These are phyloP conservation scores for Oreochromis aureus DNA, from an alignment of 2,113 vertebrate genomes.

Conservation along the genomic window DNA sequence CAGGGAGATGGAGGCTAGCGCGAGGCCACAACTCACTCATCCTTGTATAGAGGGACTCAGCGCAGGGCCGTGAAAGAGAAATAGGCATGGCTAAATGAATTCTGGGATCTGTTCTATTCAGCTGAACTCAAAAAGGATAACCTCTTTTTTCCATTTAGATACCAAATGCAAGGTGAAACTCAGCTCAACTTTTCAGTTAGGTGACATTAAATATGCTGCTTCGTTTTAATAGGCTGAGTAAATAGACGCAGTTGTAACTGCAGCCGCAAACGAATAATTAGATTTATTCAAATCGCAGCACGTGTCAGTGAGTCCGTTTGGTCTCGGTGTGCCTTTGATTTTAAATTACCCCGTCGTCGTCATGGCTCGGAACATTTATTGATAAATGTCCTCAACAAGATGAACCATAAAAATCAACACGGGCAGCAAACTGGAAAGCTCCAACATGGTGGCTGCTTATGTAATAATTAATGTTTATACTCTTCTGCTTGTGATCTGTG, in stretches of 20 bases:
- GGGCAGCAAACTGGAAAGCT: background rate
- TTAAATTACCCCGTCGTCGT: background rate
- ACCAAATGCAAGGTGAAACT: constrained; percentile 53
- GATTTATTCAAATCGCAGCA: background rate
- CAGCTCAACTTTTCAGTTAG: constrained; percentile 19
- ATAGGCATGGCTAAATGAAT: constrained; percentile 61
- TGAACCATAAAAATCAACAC: background rate
- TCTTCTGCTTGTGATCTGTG: background rate
- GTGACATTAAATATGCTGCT: constrained; percentile 34
- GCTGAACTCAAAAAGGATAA: constrained; percentile 49
- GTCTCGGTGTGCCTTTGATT: background rate
- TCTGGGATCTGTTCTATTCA: constrained; percentile 60
- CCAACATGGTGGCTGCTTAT: background rate
- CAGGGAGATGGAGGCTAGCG: constrained; percentile 55
- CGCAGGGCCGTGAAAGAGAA: constrained; percentile 54
- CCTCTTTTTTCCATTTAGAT: constrained; percentile 46
- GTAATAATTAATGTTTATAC: constrained; percentile 22
- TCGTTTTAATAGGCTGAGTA: constrained; percentile 9
- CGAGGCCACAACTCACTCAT: constrained; percentile 67
- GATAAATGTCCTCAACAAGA: background rate
- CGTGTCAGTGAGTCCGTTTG: background rate
- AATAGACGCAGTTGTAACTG: background rate
- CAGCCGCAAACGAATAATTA: constrained; percentile 1
- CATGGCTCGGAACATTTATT: background rate
- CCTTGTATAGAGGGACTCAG: constrained; percentile 52